A percentile compares a stretch with the other conserved stretches of the same genome.
Conservation (phyloP, 64 coral and sea anemone species). For the Cladopsammia gracilis region DNA sequence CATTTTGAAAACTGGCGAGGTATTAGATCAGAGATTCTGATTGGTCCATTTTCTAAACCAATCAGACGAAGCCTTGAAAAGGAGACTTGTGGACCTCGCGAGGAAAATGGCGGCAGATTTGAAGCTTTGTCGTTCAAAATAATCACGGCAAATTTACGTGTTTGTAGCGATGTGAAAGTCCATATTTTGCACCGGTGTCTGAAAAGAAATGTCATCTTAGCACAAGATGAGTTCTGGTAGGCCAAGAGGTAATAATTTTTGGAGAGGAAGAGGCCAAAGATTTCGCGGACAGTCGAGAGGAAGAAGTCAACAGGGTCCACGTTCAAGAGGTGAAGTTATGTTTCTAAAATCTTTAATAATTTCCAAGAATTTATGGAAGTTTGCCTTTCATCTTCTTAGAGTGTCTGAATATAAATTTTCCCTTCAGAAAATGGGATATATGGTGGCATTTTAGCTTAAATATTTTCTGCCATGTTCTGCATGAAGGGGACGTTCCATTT, state of each 20-base stretch:
- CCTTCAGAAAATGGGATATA: too few species aligned
- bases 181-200: neutral
- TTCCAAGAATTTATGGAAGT: neutral
- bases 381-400: too few species aligned
- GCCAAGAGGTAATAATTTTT: constrained; percentile 13
- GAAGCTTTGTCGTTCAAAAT: neutral
- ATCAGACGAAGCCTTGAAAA: constrained; percentile 1
- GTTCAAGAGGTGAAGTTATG: constrained; percentile 24
- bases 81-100: neutral
- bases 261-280: constrained; percentile 41
- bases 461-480: too few species aligned
- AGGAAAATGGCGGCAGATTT: constrained; percentile 38
- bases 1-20: neutral
- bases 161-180: neutral
- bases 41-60: constrained; percentile 6
- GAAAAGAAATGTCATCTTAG: neutral
- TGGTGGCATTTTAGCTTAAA: too few species aligned
- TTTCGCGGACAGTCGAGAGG: constrained; percentile 23
- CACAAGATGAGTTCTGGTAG: constrained; percentile 51
- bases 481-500: too few species aligned
- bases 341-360: neutral
- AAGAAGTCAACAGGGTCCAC: neutral
- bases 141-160: neutral
- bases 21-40: neutral
- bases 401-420: too few species aligned